Conservation (phyloP, 2,888 invertebrate species). For the Drosophila niveifrons region DNA sequence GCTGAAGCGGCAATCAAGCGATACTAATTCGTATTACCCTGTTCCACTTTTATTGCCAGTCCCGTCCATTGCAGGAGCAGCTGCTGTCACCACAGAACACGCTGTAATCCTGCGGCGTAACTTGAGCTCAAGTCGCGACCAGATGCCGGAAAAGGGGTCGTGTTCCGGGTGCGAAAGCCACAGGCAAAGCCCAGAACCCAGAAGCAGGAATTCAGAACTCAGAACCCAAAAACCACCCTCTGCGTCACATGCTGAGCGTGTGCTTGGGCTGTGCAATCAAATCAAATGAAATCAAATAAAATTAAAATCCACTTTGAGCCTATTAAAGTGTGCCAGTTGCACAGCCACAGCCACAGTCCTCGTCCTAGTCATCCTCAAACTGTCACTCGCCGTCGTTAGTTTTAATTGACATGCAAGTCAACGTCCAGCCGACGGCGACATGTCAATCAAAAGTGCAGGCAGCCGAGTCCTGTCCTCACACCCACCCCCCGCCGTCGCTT, state of each 20-base stretch:
- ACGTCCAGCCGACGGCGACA: constrained; percentile 81
- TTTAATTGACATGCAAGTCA: constrained; percentile 85
- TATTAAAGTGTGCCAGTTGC: constrained; percentile 79
- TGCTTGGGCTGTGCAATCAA: constrained; percentile 72
- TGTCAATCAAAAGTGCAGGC: constrained; percentile 83
- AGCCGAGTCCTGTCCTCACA: constrained; percentile 19
- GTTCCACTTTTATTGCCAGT: constrained; percentile 26
- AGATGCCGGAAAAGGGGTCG: constrained; percentile 55
- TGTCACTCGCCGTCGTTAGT: constrained; percentile 74
- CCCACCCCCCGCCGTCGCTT: constrained; percentile 32
- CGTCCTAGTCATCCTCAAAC: constrained; percentile 18
- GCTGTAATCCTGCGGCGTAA: constrained; percentile 61
- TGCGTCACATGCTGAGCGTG: constrained; percentile 65
- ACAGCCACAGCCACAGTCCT: constrained; percentile 15
- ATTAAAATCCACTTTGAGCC: constrained; percentile 85
- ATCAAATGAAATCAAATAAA: constrained; percentile 82
- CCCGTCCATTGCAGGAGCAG: constrained; percentile 56
- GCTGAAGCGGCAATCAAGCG: constrained; percentile 68
- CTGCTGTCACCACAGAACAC: constrained; percentile 41
- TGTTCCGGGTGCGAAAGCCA: constrained; percentile 4
- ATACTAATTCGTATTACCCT: constrained; percentile 78
- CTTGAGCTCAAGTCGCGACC: constrained; percentile 63
- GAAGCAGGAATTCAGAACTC: neutral
- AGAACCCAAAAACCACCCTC: constrained; percentile 51
- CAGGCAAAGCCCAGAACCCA: constrained; percentile 3